A percentile compares a stretch with the other conserved stretches of the same genome.
These are phyloP conservation scores for Drosophila aldrichi DNA, from an alignment of 2,888 invertebrate genomes.

Conservation along the genomic window DNA sequence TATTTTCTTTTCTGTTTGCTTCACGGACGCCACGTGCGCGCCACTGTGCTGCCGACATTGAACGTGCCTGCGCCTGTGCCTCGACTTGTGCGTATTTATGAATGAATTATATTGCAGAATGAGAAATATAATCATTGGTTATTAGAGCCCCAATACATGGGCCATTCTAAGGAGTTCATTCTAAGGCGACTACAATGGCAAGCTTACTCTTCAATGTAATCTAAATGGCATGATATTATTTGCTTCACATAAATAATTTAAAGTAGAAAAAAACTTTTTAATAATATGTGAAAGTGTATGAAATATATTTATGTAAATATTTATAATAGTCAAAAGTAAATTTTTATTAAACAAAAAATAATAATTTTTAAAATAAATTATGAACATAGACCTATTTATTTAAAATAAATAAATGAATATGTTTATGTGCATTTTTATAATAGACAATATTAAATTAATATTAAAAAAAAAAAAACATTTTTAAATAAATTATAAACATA, in stretches of 20 bases:
- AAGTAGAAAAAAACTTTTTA: neutral
- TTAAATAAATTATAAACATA: no score
- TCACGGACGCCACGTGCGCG: conserved; percentile 59
- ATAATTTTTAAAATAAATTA: no score
- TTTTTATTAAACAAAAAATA: no score
- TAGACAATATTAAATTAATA: no score
- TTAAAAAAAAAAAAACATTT: no score
- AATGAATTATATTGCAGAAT: conserved; percentile 62
- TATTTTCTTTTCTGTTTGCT: conserved; percentile 5
- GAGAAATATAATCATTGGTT: conserved; percentile 47
- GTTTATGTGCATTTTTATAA: no score
- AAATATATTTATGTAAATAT: no score
- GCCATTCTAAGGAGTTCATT: neutral
- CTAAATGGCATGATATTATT: no score
- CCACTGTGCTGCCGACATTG: conserved; percentile 52
- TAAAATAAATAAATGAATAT: no score
- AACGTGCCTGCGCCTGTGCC: conserved; percentile 50
- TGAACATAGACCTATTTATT: no score
- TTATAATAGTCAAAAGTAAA: no score
- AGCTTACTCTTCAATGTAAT: no score
- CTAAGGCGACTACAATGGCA: neutral
- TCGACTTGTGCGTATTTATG: conserved; percentile 56
- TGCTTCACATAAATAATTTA: neutral
- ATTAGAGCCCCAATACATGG: conserved; percentile 24
- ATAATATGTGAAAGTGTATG: neutral